Base-by-base conservation (phyloP, 2,797 vertebrate species). In the Muraenolepis orangiensis region DNA sequence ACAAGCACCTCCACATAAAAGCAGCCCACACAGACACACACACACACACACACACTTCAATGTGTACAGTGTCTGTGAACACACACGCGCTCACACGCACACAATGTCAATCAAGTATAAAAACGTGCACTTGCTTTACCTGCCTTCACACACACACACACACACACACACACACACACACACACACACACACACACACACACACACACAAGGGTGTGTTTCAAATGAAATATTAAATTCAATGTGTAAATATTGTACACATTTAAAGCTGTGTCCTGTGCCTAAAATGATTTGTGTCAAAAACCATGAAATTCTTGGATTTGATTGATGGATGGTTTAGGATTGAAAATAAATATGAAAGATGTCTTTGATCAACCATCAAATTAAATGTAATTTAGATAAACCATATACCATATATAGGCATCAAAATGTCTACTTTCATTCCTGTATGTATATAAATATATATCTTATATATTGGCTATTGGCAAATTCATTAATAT, bases 1-100 rank as follows among this genome's bases (percentile, higher is more conserved):
- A 74, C 4, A 67, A 42, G 72, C 11, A 11, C 40, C 51, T 28
- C 32, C 82, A 74, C 23, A 61, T 13, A 40, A n/a, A n/a, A n/a
- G n/a, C n/a, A n/a, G n/a, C n/a, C n/a, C 4, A 26, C 42, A 71
- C 38, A 26, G 16, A 28, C 1, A 34, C 28, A 72, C 8, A 40
- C 23, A 76, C 11, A 20, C 38, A 40, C 4, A 30, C 46, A 16
- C 40, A 46, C 40, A 4, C 40, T n/a, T n/a, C n/a, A n/a, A n/a
- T n/a, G n/a, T n/a, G n/a, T n/a, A n/a, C n/a, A n/a, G n/a, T n/a
- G n/a, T n/a, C n/a, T n/a, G n/a, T n/a, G n/a, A n/a, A 46, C 40
- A 46, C 4, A 46, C 13, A 16, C 40, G 3, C 4, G 1, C 42
- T 18, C 42, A 20, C 42, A 18, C 42, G 20, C 42, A 46, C 4